These are phyloP conservation scores for Rhabdomys dilectus DNA, from an alignment of 2,113 vertebrate genomes.

Conservation along the genomic window DNA sequence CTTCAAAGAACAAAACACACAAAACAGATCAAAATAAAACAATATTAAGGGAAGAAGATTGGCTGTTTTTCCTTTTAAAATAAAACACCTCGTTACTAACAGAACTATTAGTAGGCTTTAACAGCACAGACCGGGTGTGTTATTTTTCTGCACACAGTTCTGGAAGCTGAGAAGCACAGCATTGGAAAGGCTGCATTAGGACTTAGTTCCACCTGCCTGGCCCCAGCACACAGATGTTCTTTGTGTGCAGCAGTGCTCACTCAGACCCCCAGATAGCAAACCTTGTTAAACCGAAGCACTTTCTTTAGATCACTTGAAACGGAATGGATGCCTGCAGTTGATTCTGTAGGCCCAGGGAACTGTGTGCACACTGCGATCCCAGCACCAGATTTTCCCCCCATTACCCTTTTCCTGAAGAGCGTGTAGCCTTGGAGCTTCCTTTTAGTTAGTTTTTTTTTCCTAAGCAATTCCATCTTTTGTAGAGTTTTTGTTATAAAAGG, in stretches of 20 bases:
- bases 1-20: neutral
- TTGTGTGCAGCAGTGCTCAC: neutral
- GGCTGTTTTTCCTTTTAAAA: neutral
- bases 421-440: neutral
- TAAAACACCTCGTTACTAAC: neutral
- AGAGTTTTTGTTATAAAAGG: neutral
- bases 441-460: neutral
- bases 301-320: neutral
- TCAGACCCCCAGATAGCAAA: neutral
- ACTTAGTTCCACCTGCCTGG: neutral
- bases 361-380: neutral
- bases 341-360: neutral
- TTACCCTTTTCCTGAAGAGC: neutral
- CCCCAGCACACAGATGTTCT: no score
- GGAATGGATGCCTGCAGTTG: neutral
- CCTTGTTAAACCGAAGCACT: neutral
- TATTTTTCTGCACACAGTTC: neutral
- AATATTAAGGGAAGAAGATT: neutral
- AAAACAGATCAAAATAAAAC: neutral
- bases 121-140: neutral
- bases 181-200: neutral
- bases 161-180: neutral
- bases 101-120: neutral
- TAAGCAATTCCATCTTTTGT: neutral
- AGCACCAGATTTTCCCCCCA: neutral